Percentiles rank a stretch among this genome's conserved stretches.
Conservation (phyloP, 2,888 invertebrate genomes). For the Abscondita cerata region DNA sequence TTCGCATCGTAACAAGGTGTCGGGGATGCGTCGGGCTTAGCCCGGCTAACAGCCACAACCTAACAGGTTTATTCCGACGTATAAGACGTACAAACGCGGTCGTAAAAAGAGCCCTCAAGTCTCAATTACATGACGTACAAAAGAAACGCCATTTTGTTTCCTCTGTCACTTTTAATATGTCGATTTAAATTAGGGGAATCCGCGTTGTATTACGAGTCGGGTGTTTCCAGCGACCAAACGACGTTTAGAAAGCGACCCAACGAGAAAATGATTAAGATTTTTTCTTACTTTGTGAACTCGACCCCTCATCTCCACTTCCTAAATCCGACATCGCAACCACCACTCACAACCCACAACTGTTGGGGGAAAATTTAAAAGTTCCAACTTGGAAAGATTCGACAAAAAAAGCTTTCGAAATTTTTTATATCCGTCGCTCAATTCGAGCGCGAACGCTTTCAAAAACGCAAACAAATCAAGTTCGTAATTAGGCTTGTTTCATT, state of each 20-base stretch:
- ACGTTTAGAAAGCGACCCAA: too few species aligned
- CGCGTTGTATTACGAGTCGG: background rate
- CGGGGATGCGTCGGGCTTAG: background rate
- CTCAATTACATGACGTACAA: conserved; percentile 21
- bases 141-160: conserved; percentile 36
- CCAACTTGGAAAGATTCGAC: background rate
- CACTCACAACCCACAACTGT: conserved; percentile 57
- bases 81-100: too few species aligned
- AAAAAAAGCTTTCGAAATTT: too few species aligned
- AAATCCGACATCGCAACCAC: conserved; percentile 75
- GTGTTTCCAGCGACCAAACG: background rate
- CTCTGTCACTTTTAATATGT: conserved; percentile 28
- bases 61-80: too few species aligned
- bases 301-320: conserved; percentile 81
- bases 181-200: conserved; percentile 3
- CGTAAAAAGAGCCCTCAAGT: too few species aligned
- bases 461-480: too few species aligned
- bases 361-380: conserved; percentile 43
- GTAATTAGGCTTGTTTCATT: too few species aligned
- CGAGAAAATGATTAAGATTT: conserved; percentile 50
- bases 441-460: too few species aligned
- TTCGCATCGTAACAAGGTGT: conserved; percentile 23
- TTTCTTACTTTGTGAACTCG: conserved; percentile 80
- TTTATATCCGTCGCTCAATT: too few species aligned
- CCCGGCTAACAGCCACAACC: too few species aligned